These are phyloP conservation scores for Anabacerthia variegaticeps DNA, from an alignment of 2,797 vertebrate genomes.

Conservation along the genomic window DNA sequence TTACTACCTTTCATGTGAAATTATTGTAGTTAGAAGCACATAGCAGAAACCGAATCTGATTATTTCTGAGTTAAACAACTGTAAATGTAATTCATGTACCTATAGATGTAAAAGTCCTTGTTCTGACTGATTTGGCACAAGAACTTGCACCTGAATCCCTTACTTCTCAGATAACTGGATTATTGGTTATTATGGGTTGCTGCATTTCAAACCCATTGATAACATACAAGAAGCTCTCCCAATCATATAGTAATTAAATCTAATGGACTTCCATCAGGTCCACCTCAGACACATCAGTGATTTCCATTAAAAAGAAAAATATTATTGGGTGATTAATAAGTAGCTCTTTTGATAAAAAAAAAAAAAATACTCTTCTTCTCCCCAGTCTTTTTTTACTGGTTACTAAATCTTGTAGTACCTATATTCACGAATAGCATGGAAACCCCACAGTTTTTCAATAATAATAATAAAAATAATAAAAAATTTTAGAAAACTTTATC, in stretches of 20 bases:
- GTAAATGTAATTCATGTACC: neutral
- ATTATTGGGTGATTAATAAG: neutral
- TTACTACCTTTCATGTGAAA: neutral
- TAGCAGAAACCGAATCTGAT: neutral
- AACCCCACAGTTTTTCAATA: neutral
- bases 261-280: neutral
- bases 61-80: slow-evolving; percentile 11
- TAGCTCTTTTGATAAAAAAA: neutral
- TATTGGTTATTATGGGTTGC: neutral
- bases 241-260: neutral
- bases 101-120: neutral
- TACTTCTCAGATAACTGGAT: neutral
- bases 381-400: neutral
- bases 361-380: neutral
- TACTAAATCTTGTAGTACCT: neutral
- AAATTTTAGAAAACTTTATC: neutral
- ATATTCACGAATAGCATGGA: neutral
- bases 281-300: neutral
- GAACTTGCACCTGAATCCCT: neutral
- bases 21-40: neutral
- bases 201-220: neutral
- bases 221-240: neutral
- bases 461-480: neutral
- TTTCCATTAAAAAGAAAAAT: neutral
- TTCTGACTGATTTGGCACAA: neutral